Evolutionary conservation across 2,888 invertebrate genomes (phyloP).

Genomic region (Drosophila kokeensis): DNA sequence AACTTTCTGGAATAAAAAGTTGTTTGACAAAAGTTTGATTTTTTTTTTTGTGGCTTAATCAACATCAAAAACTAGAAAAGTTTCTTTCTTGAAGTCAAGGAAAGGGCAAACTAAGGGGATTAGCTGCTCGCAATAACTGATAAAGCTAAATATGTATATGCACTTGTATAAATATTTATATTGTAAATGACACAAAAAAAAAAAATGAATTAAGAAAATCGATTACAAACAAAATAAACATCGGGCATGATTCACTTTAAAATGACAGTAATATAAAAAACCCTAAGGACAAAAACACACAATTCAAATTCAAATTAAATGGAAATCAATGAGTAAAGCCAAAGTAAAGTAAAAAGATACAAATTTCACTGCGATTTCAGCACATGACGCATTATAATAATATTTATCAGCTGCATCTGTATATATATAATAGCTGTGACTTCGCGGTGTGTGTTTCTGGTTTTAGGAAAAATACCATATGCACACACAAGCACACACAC

Average conservation of each 20-base stretch:
- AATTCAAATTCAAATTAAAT: slow-evolving; percentile 25
- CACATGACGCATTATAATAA: slow-evolving; percentile 43
- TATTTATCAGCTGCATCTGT: slow-evolving; percentile 34
- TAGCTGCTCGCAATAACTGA: background rate
- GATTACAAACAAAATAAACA: background rate
- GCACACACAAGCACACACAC: slow-evolving; percentile 35
- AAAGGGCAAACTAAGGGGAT: background rate
- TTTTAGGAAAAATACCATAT: slow-evolving; percentile 47
- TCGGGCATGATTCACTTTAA: slow-evolving; percentile 14
- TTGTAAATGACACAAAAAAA: background rate
- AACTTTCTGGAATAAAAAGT: slow-evolving; percentile 30
- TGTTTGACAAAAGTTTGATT: slow-evolving; percentile 39
- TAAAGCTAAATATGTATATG: background rate
- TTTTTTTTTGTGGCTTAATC: slow-evolving; percentile 27
- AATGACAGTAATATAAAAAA: background rate
- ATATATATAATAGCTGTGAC: slow-evolving; percentile 44
- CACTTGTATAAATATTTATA: background rate
- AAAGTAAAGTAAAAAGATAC: background rate
- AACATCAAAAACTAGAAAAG: slow-evolving; percentile 42
- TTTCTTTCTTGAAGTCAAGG: slow-evolving; percentile 3
- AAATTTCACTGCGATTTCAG: slow-evolving; percentile 9
- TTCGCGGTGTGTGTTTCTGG: slow-evolving; percentile 19
- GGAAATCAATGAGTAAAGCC: slow-evolving; percentile 36
- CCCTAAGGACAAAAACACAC: slow-evolving; percentile 7
- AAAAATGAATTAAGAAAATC: background rate